A percentile compares a stretch with the other conserved stretches of the same genome.
phyloP scores from a whole-genome alignment of 2,888 invertebrate genomes.

The Cheilosia urbana region DNA sequence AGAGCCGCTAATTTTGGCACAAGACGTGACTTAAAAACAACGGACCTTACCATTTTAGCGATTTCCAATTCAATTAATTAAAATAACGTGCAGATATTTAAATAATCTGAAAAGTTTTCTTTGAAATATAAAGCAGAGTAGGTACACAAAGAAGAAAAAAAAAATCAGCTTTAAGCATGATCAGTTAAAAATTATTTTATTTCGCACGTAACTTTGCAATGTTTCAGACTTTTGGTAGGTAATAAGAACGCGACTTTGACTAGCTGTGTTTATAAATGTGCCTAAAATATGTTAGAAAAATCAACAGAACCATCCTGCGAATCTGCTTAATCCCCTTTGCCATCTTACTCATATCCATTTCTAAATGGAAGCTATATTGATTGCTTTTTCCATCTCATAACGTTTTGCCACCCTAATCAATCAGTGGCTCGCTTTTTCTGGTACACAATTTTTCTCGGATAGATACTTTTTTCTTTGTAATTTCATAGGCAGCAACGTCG shows the following conservation, averaged over 20 bases:
- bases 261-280: neutral
- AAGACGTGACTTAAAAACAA: constrained; percentile 2
- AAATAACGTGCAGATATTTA: neutral
- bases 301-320: neutral
- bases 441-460: neutral
- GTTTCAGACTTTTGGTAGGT: constrained; percentile 1
- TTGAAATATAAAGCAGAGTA: neutral
- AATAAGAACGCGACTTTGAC: neutral
- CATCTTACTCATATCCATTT: neutral
- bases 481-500: constrained; percentile 22
- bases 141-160: neutral
- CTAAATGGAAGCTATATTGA: constrained; percentile 5
- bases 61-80: constrained; percentile 3
- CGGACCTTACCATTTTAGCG: too few species aligned
- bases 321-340: constrained; percentile 5
- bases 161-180: neutral
- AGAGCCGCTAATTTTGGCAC: neutral
- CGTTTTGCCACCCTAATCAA: constrained; percentile 16
- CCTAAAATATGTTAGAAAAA: neutral
- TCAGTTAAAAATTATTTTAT: constrained; percentile 11
- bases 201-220: constrained; percentile 8
- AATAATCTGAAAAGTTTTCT: constrained; percentile 1
- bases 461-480: constrained; percentile 12
- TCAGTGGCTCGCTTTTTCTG: constrained; percentile 11
- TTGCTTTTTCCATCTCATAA: constrained; percentile 34